phyloP scores from a whole-genome alignment of 2,797 vertebrate species.

The Iguana delicatissima region DNA sequence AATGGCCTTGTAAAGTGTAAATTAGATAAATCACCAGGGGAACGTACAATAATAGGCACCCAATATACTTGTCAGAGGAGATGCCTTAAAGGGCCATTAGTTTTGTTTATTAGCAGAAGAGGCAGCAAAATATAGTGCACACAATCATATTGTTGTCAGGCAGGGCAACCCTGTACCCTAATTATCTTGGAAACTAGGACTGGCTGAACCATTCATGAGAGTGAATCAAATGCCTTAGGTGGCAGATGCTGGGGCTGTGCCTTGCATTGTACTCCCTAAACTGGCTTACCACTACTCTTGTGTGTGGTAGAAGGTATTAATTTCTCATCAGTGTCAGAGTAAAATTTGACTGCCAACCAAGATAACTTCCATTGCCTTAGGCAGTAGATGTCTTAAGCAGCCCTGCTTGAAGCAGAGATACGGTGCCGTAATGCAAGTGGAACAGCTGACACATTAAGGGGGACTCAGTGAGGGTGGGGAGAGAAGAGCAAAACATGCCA shows the following conservation, averaged over 20 bases:
- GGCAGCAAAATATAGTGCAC: neutral
- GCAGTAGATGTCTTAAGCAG: neutral
- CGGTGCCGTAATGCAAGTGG: too few relatives aligned
- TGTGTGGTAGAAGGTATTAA: too few relatives aligned
- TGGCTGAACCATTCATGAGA: neutral
- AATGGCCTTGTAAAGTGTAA: conserved; percentile 35
- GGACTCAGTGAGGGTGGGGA: neutral
- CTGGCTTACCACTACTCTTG: too few relatives aligned
- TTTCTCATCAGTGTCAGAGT: neutral
- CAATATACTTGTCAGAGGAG: conserved; percentile 26
- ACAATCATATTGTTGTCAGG: neutral
- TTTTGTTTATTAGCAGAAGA: conserved; percentile 20
- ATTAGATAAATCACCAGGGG: conserved; percentile 24
- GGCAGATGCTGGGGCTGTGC: neutral
- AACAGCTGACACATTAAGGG: too few relatives aligned
- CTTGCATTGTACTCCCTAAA: too few relatives aligned
- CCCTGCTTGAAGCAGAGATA: neutral
- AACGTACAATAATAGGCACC: conserved; percentile 8
- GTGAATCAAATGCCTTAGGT: neutral
- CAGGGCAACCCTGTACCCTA: neutral
- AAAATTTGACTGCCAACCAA: neutral
- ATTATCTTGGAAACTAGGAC: neutral
- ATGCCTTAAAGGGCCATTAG: conserved; percentile 15
- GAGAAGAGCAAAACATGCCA: neutral
- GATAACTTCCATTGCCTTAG: neutral